Percentiles rank a stretch among this genome's conserved stretches.
phyloP scores from a whole-genome alignment of 2,797 vertebrate genomes.

The Micromesistius poutassou region DNA sequence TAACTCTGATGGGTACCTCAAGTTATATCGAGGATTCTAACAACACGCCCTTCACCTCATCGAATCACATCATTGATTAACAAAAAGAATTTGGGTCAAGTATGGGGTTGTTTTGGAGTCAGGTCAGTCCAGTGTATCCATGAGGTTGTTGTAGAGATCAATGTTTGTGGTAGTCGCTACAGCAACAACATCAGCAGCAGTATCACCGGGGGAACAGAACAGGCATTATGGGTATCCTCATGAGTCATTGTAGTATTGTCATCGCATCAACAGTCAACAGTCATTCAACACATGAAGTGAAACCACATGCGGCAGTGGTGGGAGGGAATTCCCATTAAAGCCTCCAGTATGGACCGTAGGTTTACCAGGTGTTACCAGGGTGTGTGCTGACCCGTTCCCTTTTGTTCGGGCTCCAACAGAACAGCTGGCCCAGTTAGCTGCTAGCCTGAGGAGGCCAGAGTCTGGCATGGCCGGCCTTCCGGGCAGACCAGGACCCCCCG shows the following conservation, averaged over 20 bases:
- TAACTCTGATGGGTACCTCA: neutral
- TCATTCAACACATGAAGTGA: neutral
- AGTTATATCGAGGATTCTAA: neutral
- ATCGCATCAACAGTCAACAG: neutral
- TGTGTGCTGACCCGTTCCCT: conserved; percentile 13
- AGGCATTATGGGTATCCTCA: neutral
- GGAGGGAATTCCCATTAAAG: neutral
- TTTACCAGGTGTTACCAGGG: neutral
- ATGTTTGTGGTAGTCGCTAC: neutral
- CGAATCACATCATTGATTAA: neutral
- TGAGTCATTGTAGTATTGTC: neutral
- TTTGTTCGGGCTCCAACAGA: conserved; percentile 73
- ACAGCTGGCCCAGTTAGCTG: conserved; percentile 91
- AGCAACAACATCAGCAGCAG: neutral
- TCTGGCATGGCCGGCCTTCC: conserved; percentile 88
- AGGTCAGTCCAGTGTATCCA: neutral
- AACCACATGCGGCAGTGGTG: neutral
- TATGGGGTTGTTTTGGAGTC: neutral
- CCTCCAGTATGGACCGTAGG: neutral
- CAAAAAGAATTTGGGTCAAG: neutral
- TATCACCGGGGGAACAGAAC: conserved; percentile 22
- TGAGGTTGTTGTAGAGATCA: neutral
- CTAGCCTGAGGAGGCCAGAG: conserved; percentile 91
- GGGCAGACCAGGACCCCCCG: conserved; percentile 87
- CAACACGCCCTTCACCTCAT: neutral